phyloP scores from a whole-genome alignment of 2,888 invertebrate genomes.

The Hetaerina titia region DNA sequence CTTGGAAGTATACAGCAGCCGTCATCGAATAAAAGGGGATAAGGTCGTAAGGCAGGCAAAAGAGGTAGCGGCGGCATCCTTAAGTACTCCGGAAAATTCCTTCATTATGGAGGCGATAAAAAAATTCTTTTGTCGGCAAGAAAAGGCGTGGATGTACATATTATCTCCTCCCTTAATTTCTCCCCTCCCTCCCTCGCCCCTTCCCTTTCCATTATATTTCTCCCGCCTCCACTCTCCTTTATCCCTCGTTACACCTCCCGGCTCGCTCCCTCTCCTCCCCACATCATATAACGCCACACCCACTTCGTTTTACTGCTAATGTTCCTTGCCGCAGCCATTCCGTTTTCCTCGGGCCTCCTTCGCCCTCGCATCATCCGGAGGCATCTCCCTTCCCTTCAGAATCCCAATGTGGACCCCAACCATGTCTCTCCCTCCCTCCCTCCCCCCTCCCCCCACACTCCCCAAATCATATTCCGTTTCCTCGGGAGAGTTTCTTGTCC shows the following conservation, averaged over 20 bases:
- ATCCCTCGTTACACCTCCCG: background rate
- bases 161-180: slow-evolving; percentile 58
- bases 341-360: background rate
- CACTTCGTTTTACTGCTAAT: slow-evolving; percentile 44
- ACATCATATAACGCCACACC: slow-evolving; percentile 37
- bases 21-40: slow-evolving; percentile 6
- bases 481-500: slow-evolving; percentile 31
- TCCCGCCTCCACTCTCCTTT: background rate
- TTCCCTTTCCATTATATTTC: slow-evolving; percentile 47
- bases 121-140: slow-evolving; percentile 70
- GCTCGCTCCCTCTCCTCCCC: background rate
- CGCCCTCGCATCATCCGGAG: background rate
- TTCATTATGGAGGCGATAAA: slow-evolving; percentile 51
- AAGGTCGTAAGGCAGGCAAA: background rate
- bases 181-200: background rate
- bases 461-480: slow-evolving; percentile 44
- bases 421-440: background rate
- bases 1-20: background rate
- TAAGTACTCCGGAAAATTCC: slow-evolving; percentile 57
- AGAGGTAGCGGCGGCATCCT: background rate
- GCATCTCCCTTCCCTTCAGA: background rate
- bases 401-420: slow-evolving; percentile 33
- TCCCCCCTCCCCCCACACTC: slow-evolving; percentile 9
- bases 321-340: slow-evolving; percentile 45
- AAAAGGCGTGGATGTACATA: slow-evolving; percentile 73